phyloP scores from a whole-genome alignment of 1,140 invertebrate genomes.

The Drosophila sulfurigaster region DNA sequence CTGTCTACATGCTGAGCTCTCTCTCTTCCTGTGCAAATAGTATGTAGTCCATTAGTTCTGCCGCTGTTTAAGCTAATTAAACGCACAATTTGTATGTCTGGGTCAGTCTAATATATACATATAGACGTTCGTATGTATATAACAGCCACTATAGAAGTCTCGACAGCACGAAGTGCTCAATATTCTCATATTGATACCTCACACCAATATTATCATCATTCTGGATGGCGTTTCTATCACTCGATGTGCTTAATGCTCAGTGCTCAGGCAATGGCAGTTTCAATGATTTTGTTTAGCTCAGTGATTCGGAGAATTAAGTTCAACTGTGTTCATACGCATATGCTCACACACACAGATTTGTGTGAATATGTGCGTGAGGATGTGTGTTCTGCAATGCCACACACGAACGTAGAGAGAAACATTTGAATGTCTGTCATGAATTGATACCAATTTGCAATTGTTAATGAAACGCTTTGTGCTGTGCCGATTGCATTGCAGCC shows the following conservation, averaged over 20 bases:
- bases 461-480: conserved; percentile 82
- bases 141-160: conserved; percentile 14
- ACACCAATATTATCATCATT: conserved; percentile 14
- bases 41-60: conserved; percentile 26
- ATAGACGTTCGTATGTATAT: not conserved
- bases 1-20: not conserved
- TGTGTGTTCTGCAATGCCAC: conserved; percentile 25
- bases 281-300: conserved; percentile 83
- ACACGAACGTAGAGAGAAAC: conserved; percentile 38
- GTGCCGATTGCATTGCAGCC: conserved; percentile 69
- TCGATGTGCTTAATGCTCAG: conserved; percentile 10
- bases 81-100: conserved; percentile 56
- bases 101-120: not conserved
- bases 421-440: conserved; percentile 79
- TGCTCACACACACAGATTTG: conserved; percentile 21
- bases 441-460: conserved; percentile 82
- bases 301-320: conserved; percentile 81
- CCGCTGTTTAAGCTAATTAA: conserved; percentile 56
- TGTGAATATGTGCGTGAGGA: conserved; percentile 19
- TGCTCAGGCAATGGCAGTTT: conserved; percentile 66
- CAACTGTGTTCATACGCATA: conserved; percentile 32
- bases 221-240: conserved; percentile 23
- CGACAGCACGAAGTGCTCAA: conserved; percentile 24
- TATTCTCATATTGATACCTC: conserved; percentile 34
- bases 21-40: conserved; percentile 9